These are phyloP conservation scores for Dinomys branickii DNA, from an alignment of 2,113 vertebrate species.

Conservation along the genomic window DNA sequence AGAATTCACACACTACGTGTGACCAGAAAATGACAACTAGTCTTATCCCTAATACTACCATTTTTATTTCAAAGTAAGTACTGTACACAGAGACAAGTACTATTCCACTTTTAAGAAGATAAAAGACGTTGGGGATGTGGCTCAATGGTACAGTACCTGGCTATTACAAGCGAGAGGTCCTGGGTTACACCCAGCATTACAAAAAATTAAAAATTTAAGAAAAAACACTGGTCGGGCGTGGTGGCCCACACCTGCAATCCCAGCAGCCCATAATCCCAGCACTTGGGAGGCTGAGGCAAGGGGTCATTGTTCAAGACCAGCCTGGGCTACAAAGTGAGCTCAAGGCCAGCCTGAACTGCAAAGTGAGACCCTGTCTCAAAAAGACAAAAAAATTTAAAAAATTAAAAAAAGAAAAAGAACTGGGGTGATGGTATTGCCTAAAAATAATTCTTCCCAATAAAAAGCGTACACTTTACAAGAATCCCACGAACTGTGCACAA, in stretches of 20 bases:
- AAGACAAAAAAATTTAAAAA: too few species aligned
- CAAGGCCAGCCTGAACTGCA: too few species aligned
- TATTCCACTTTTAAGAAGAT: slow-evolving; percentile 48
- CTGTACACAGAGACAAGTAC: neutral
- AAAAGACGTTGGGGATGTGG: neutral
- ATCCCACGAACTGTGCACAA: neutral
- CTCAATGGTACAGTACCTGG: neutral
- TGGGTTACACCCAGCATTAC: neutral
- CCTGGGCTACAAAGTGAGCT: too few species aligned
- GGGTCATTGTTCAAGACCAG: too few species aligned
- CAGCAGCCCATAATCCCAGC: too few species aligned
- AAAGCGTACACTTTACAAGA: neutral
- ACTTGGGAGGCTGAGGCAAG: too few species aligned
- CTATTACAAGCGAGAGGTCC: neutral
- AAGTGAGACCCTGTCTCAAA: too few species aligned
- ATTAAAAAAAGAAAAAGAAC: neutral
- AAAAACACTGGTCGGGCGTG: too few species aligned
- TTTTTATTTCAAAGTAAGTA: slow-evolving; percentile 53
- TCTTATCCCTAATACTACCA: neutral
- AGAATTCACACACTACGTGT: slow-evolving; percentile 3
- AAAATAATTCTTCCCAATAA: slow-evolving; percentile 16
- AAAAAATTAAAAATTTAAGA: neutral
- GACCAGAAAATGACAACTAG: slow-evolving; percentile 3
- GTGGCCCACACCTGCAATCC: too few species aligned
- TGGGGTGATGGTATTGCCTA: neutral